Percentiles rank a stretch among this genome's conserved stretches.
Conservation (phyloP, 2,797 vertebrate genomes). For the Myotis planiceps region DNA sequence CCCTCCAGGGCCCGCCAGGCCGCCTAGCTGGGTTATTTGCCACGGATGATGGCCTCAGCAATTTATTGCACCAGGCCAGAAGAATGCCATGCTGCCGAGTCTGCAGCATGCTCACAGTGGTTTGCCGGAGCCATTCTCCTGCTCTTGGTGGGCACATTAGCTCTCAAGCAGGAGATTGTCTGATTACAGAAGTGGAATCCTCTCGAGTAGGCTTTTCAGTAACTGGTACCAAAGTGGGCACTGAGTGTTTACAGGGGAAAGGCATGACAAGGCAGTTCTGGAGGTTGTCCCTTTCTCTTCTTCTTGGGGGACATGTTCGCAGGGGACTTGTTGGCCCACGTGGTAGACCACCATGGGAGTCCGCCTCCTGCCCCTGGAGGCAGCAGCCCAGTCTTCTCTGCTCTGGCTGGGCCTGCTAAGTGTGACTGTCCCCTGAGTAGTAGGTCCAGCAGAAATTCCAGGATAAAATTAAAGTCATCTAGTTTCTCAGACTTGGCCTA, state of each 20-base stretch:
- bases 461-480: background rate
- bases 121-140: background rate
- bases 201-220: background rate
- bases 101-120: background rate
- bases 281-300: background rate
- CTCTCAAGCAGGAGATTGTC: background rate
- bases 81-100: constrained; percentile 36
- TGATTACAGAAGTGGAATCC: background rate
- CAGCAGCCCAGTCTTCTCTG: background rate
- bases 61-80: constrained; percentile 69
- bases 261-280: background rate
- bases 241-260: background rate
- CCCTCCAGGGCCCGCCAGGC: constrained; percentile 65
- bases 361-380: background rate
- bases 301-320: background rate
- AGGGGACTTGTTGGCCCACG: background rate
- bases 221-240: background rate
- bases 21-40: constrained; percentile 81
- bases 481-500: background rate
- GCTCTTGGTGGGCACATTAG: background rate
- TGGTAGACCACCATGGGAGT: background rate
- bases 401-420: background rate
- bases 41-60: constrained; percentile 78
- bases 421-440: background rate
- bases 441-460: background rate